phyloP scores from a whole-genome alignment of 23 tunicate genomes.

The Styela clava region DNA sequence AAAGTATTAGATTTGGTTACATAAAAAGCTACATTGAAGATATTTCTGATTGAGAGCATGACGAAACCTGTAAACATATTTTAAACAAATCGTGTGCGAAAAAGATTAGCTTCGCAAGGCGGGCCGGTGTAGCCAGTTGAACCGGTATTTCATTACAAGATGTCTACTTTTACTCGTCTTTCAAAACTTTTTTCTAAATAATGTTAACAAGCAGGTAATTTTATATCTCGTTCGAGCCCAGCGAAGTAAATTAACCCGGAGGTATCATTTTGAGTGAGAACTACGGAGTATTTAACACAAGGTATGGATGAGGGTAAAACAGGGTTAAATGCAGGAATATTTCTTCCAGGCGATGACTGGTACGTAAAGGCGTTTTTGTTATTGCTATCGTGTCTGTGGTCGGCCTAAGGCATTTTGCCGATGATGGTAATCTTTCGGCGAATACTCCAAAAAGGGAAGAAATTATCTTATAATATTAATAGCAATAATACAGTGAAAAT shows the following conservation, averaged over 20 bases:
- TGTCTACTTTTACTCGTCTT: background rate
- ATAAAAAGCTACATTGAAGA: too few relatives aligned
- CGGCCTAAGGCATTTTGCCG: background rate
- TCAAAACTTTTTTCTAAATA: background rate
- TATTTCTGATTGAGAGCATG: too few relatives aligned
- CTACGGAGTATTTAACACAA: too few relatives aligned
- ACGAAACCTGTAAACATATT: background rate
- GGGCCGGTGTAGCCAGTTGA: background rate
- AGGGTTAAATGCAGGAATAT: constrained; percentile 2
- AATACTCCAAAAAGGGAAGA: background rate
- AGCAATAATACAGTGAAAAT: background rate
- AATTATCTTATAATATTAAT: too few relatives aligned
- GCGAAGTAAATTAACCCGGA: background rate
- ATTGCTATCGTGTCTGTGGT: constrained; percentile 2
- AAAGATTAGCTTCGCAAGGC: background rate
- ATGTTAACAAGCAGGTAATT: background rate
- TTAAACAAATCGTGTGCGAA: background rate
- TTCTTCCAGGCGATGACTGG: constrained; percentile 5
- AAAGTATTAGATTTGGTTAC: too few relatives aligned
- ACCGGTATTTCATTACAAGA: background rate
- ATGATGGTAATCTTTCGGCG: background rate
- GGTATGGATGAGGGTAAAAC: too few relatives aligned
- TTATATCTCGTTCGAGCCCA: background rate
- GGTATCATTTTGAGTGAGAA: too few relatives aligned
- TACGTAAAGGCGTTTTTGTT: constrained; percentile 6